phyloP scores from a whole-genome alignment of 2,888 invertebrate genomes.

The Melanchra persicariae region DNA sequence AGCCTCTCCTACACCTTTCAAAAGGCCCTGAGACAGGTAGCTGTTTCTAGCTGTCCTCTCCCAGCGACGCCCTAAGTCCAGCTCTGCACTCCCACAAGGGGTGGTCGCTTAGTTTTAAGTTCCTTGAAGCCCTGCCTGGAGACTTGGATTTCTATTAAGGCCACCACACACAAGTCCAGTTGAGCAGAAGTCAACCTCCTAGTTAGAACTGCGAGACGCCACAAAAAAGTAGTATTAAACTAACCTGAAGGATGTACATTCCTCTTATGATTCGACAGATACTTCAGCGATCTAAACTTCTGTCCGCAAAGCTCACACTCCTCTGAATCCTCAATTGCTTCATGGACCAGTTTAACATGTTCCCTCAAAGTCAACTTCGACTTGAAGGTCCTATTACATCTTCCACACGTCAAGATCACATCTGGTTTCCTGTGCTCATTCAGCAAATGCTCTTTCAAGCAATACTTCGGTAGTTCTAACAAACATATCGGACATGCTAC shows the following conservation, averaged over 20 bases:
- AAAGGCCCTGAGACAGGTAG: no score
- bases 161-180: no score
- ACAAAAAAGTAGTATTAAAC: no score
- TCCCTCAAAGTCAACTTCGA: constrained; percentile 71
- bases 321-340: constrained; percentile 70
- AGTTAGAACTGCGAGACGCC: no score
- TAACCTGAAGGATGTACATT: constrained; percentile 74
- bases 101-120: no score
- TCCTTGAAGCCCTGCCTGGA: no score
- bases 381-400: constrained; percentile 71
- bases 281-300: constrained; percentile 73
- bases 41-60: no score
- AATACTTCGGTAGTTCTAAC: constrained; percentile 66
- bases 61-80: no score
- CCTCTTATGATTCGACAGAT: constrained; percentile 73
- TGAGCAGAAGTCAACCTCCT: no score
- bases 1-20: no score
- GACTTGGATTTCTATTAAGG: no score
- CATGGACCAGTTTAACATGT: constrained; percentile 74
- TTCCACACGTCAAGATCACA: constrained; percentile 61
- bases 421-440: constrained; percentile 68
- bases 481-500: constrained; percentile 70
- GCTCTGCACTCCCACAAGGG: no score
- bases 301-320: constrained; percentile 74
- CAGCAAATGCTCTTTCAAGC: constrained; percentile 69